A percentile compares a stretch with the other conserved stretches of the same genome.
These are phyloP conservation scores for Argyra leucocephala DNA, from an alignment of 2,888 invertebrate species.

Conservation along the genomic window DNA sequence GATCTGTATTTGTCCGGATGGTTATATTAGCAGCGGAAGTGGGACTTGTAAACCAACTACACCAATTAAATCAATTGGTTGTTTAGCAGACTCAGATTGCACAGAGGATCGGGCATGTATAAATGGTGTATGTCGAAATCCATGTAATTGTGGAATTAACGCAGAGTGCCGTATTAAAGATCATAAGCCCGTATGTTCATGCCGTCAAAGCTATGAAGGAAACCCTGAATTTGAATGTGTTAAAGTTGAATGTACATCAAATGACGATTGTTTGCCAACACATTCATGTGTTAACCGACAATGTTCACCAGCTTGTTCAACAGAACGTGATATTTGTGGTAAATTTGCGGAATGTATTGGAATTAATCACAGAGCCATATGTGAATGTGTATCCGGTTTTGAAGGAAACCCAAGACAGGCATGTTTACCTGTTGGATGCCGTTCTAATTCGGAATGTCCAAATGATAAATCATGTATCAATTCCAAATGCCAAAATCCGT, in stretches of 20 bases:
- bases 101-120: constrained; percentile 67
- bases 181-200: constrained; percentile 81
- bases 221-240: constrained; percentile 75
- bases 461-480: constrained; percentile 71
- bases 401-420: constrained; percentile 70
- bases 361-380: constrained; percentile 68
- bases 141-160: constrained; percentile 76
- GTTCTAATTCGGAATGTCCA: constrained; percentile 71
- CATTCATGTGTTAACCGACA: constrained; percentile 75
- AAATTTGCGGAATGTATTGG: constrained; percentile 70
- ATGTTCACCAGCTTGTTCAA: constrained; percentile 70
- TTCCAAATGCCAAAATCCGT: constrained; percentile 68
- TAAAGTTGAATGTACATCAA: constrained; percentile 61
- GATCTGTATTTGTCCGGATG: constrained; percentile 82
- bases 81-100: constrained; percentile 70
- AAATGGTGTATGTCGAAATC: constrained; percentile 68
- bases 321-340: constrained; percentile 63
- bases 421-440: constrained; percentile 73
- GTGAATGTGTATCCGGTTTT: constrained; percentile 72
- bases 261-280: constrained; percentile 70
- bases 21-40: constrained; percentile 74
- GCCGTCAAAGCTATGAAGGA: constrained; percentile 72
- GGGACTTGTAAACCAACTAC: constrained; percentile 70
- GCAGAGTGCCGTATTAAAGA: constrained; percentile 74
- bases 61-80: constrained; percentile 54